Evolutionary conservation across 2,113 vertebrate species (phyloP), one percentile per base, ranked within the genome.

Genomic region (Antennarius striatus): DNA sequence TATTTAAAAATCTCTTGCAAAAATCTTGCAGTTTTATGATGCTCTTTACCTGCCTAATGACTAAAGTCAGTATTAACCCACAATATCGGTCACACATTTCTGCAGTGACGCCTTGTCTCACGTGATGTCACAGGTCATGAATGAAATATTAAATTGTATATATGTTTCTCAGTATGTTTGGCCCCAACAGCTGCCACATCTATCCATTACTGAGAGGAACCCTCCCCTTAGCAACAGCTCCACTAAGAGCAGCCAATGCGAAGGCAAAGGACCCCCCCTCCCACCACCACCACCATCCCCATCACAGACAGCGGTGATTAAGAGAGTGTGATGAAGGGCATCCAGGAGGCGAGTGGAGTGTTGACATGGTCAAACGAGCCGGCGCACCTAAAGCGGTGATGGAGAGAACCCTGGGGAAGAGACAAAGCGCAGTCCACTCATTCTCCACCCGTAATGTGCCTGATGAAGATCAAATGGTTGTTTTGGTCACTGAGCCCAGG

Each of bases 161-260:
- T 22, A 22, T 22, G 22, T 22, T 22, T 1, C 22, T 22, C 22
- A 22, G 2, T 22, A 1, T 22, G 22, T 22, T 22, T 22, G 22
- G 22, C 22, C 60, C 14, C 39, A 22, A 52, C 36, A 42, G 52
- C 58, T 65, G 71, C 54, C 69, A 61, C n/a, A 61, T 67, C 64
- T 32, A 68, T 68, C 71, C 67, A 76, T 72, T 43, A 61, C 63
- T 10, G 40, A 52, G 71, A 36, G 36, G 61, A 82, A 68, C 73
- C 60, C 77, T 82, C 71, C 81, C 88, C 91, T 75, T 92, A 87
- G 89, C 86, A 92, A 92, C 91, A 86, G 84, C 74, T 82, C 66
- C 66, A 63, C 73, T 68, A 75, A 29, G 43, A 65, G 11, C 73
- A 81, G 79, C 88, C 87, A 90, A 91, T 91, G 63, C 32, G 43